Conservation (phyloP, 2,113 vertebrate species). For the Haliaeetus leucogaster region DNA sequence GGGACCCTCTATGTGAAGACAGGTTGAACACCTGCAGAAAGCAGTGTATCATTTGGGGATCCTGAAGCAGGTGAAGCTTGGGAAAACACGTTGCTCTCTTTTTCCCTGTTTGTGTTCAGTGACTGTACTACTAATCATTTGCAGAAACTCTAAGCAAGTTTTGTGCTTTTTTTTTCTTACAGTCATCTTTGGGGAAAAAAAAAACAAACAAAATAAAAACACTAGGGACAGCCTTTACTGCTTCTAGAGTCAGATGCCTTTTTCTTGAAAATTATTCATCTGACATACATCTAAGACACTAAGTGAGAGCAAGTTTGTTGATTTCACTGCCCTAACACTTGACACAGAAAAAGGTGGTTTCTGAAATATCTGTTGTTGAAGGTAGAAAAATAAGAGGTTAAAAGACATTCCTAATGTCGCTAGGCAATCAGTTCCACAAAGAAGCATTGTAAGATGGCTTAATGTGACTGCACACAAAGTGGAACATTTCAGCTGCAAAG, state of each 20-base stretch:
- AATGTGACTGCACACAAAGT: neutral
- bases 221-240: neutral
- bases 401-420: neutral
- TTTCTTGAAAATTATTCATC: neutral
- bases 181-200: accelerated
- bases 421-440: neutral
- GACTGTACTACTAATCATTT: neutral
- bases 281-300: neutral
- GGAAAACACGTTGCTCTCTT: neutral
- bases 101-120: neutral
- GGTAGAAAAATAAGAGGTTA: neutral
- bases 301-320: neutral
- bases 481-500: neutral
- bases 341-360: neutral
- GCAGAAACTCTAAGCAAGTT: neutral
- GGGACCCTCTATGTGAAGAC: neutral
- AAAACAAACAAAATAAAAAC: neutral
- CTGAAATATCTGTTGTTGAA: neutral
- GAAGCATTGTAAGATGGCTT: neutral
- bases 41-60: neutral
- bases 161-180: neutral
- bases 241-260: neutral
- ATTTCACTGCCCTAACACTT: neutral
- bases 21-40: neutral
- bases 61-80: neutral